Base-by-base conservation (phyloP, 2,888 invertebrate species). In the Ectemnius continuus region DNA sequence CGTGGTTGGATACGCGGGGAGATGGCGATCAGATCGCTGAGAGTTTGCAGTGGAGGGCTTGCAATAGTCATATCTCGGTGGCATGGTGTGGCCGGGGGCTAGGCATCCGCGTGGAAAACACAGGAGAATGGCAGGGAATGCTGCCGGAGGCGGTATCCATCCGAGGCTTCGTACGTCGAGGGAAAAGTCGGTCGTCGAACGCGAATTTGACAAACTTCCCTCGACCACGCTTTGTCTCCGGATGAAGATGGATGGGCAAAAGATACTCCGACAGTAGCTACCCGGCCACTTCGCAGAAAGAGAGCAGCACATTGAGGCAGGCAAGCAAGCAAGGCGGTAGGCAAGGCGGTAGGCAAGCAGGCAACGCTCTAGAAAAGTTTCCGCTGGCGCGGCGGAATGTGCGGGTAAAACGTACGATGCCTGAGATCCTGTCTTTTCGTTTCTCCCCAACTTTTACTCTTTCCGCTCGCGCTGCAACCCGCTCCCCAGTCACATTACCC, bases 131-230 rank as follows among this genome's bases (percentile, higher is more conserved):
- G 23, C 2, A 18, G 62, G 52, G 58, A 48, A 52, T 20, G 52
- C 45, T n/a, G 26, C n/a, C 26, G 28, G 52, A 48, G 26, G 48
- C 46, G 23, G 8, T 8, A 61, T n/a, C 14, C 46, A 26, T 13
- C 8, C 52, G n/a, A 36, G 36, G 16, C 6, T 23, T 18, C 20
- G 26, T 47, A 23, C 36, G 36, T 36, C 36, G 13, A 16, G 47
- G 57, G 47, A 58, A 69, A 63, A 69, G 58, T 48, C 68, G 28
- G 48, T 48, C 68, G 18, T 45, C 28, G 66, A 46, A 57, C 56
- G 61, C 20, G 68, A 78, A 77, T 78, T 75, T 75, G 75, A 78
- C 77, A 64, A 79, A 79, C 65, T 73, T 73, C 61, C 60, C 28
- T n/a, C 52, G 71, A 6, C 52, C 62, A 36, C 61, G 26, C 70